A percentile compares a stretch with the other conserved stretches of the same genome.
phyloP scores from a whole-genome alignment of 2,888 invertebrate genomes.

The Ceriagrion tenellum region DNA sequence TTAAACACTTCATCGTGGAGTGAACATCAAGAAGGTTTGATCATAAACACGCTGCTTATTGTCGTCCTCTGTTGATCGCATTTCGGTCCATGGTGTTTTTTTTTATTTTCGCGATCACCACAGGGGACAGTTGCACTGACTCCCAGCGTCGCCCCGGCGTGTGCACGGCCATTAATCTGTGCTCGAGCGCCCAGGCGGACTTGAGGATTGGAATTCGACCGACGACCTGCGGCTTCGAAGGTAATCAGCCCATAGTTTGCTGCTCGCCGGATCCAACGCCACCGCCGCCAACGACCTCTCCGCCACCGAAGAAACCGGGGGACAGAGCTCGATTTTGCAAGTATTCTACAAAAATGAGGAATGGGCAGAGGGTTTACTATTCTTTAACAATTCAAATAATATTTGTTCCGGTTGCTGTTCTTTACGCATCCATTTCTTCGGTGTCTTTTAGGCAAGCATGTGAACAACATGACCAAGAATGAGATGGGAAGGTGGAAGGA shows the following conservation, averaged over 20 bases:
- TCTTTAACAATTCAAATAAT: no score
- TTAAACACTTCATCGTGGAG: no score
- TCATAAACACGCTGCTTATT: no score
- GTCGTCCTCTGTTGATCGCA: no score
- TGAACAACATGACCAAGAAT: no score
- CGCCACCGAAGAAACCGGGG: not conserved
- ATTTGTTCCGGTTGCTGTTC: no score
- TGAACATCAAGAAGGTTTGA: no score
- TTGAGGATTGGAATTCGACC: not conserved
- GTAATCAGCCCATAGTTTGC: slow-evolving; percentile 30
- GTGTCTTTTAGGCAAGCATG: no score
- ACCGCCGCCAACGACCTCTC: not conserved
- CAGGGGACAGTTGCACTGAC: not conserved
- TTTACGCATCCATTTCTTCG: no score
- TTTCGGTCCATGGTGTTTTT: no score
- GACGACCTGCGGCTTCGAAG: not conserved
- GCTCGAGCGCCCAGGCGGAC: not conserved
- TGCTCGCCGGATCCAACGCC: not conserved
- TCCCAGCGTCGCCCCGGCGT: not conserved
- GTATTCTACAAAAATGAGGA: not conserved
- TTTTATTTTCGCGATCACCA: not conserved
- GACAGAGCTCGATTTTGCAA: not conserved
- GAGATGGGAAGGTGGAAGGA: no score
- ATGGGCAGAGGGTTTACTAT: no score
- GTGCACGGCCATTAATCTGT: not conserved